Conservation (phyloP, 2,113 vertebrate species). For the Pygathrix nemaeus region DNA sequence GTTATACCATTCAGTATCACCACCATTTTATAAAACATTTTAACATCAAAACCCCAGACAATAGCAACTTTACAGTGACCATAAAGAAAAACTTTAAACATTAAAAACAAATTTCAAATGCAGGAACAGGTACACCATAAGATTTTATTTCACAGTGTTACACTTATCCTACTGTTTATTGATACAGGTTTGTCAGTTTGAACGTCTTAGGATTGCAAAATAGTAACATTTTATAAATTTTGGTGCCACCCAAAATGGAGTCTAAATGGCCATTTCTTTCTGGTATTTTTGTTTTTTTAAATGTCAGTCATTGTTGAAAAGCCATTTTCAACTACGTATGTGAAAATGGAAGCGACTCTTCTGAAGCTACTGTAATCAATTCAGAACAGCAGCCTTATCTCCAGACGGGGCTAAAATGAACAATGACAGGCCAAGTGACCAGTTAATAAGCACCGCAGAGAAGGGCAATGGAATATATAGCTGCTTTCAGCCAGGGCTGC, state of each 20-base stretch:
- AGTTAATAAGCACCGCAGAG: background rate
- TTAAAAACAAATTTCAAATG: background rate
- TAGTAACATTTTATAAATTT: background rate
- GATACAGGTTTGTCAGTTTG: background rate
- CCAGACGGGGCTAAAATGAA: background rate
- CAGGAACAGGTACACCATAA: background rate
- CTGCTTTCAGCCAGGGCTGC: background rate
- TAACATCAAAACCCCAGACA: slow-evolving; percentile 8
- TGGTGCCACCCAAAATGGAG: background rate
- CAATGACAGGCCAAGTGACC: background rate
- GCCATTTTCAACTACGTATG: background rate
- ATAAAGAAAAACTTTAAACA: background rate
- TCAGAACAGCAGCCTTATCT: background rate
- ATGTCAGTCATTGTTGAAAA: background rate
- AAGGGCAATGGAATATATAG: background rate
- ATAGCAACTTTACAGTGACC: background rate
- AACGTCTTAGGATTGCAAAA: slow-evolving; percentile 39
- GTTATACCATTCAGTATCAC: background rate
- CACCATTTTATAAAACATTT: slow-evolving; percentile 23
- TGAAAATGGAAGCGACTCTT: background rate
- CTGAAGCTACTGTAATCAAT: background rate
- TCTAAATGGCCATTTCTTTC: background rate
- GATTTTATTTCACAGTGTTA: background rate
- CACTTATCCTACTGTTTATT: background rate
- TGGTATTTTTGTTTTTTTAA: background rate